A percentile compares a stretch with the other conserved stretches of the same genome.
These are phyloP conservation scores for Ips typographus DNA, from an alignment of 1,140 invertebrate species.

Conservation along the genomic window DNA sequence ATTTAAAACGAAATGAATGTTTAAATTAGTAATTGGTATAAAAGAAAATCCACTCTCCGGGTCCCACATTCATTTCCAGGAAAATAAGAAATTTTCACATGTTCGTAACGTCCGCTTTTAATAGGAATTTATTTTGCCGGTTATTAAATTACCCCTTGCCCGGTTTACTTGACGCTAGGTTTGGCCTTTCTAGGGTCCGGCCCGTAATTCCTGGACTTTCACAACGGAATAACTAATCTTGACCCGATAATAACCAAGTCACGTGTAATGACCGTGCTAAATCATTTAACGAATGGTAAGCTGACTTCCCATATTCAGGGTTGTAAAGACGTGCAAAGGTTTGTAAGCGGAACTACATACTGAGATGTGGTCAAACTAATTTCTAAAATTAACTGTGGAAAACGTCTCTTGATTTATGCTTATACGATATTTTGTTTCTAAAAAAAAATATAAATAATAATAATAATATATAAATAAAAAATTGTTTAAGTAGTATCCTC, in stretches of 20 bases:
- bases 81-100: too few species aligned
- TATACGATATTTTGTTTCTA: too few species aligned
- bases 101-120: background rate
- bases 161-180: slow-evolving; percentile 5
- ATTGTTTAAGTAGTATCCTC: too few species aligned
- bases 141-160: slow-evolving; percentile 10
- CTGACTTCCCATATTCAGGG: slow-evolving; percentile 8
- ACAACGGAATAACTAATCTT: slow-evolving; percentile 24
- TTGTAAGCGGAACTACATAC: background rate
- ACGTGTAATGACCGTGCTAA: slow-evolving; percentile 25
- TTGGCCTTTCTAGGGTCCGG: background rate
- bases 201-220: slow-evolving; percentile 20
- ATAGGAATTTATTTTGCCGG: slow-evolving; percentile 4
- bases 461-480: too few species aligned
- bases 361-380: too few species aligned
- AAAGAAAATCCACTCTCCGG: too few species aligned
- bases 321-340: background rate
- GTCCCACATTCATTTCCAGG: too few species aligned
- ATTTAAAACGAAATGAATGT: too few species aligned
- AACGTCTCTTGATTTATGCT: too few species aligned
- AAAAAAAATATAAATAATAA: too few species aligned
- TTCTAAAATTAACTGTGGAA: too few species aligned
- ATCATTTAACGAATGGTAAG: slow-evolving; percentile 28
- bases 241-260: slow-evolving; percentile 27
- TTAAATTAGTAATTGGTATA: too few species aligned